Evolutionary conservation across 2,113 vertebrate genomes (phyloP), one percentile per base, ranked within the genome.

Genomic region (Strix uralensis): DNA sequence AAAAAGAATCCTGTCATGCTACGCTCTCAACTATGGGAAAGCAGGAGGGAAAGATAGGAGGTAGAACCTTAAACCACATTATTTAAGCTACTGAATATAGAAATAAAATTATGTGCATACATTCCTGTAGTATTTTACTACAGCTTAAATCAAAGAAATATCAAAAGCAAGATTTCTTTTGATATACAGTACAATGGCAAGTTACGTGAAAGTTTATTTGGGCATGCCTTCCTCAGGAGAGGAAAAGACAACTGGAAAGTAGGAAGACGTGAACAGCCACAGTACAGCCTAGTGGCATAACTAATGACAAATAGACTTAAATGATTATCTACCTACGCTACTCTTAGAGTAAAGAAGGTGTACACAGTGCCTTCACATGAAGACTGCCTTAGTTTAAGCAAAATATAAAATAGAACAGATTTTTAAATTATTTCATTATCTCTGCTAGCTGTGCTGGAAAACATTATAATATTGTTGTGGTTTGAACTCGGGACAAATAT

Each of bases 81-180:
- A 75, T 85, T 92, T 73, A 72, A 75, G 69, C 61, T 74, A 27
- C n/a, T 87, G 61, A 84, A 67, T 59, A 54, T 0, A 92, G 34
- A 89, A 66, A 80, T 42, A 38, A 69, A 80, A 85, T 65, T 36
- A 85, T 19, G 23, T 72, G 46, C 54, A 25, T 86, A 79, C 63
- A 63, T 73, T 66, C 59, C 79, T 65, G 40, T 7, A 92, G 49
- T n/a, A 86, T 85, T 93, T 95, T 82, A 94, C 85, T 90, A 70
- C 30, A 61, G 62, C 38, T 77, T 93, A 78, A 96, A 85, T 88
- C 65, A 95, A 95, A 91, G 61, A 83, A 94, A 44, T 81, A 88
- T 62, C 42, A 93, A 93, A 94, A 87, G 81, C 2, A 1, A 46
- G 1, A 16, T 82, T 85, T 91, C 89, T 89, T 95, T 91, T 96